A percentile compares a stretch with the other conserved stretches of the same genome.
These are phyloP conservation scores for Melanostigma gelatinosum DNA, from an alignment of 2,113 vertebrate species.

Conservation along the genomic window DNA sequence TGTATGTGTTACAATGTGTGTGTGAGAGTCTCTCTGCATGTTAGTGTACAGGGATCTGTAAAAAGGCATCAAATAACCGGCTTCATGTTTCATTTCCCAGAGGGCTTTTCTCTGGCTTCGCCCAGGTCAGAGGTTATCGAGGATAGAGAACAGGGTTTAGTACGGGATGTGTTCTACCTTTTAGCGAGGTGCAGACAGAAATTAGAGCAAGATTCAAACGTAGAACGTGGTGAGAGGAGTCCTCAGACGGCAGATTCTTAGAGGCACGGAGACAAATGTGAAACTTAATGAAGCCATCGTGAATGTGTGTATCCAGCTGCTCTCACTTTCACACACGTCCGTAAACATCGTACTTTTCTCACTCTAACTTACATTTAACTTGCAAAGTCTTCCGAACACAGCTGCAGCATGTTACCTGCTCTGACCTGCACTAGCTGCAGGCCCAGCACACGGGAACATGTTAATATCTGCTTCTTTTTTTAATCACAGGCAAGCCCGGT, in stretches of 20 bases:
- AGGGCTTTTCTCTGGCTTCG: slow-evolving; percentile 62
- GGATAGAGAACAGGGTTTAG: slow-evolving; percentile 64
- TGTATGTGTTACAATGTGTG: slow-evolving; percentile 22
- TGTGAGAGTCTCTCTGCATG: slow-evolving; percentile 30
- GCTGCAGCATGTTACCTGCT: not conserved
- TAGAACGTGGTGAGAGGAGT: slow-evolving; percentile 10
- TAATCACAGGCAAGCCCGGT: not conserved
- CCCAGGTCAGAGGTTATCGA: slow-evolving; percentile 71
- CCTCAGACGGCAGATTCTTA: slow-evolving; percentile 19
- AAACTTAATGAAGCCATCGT: not conserved
- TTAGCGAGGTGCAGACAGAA: slow-evolving; percentile 36
- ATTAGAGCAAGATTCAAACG: slow-evolving; percentile 55
- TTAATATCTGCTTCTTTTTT: not conserved
- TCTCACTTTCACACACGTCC: not conserved
- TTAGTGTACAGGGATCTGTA: slow-evolving; percentile 58
- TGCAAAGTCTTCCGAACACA: not conserved
- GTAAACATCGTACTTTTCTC: slow-evolving; percentile 1
- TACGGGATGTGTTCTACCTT: slow-evolving; percentile 48
- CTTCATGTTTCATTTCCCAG: slow-evolving; percentile 70
- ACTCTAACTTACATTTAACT: not conserved
- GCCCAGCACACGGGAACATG: not conserved
- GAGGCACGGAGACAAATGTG: not conserved
- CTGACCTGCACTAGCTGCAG: slow-evolving; percentile 3
- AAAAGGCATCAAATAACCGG: slow-evolving; percentile 65
- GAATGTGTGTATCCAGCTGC: not conserved